Percentiles rank a stretch among this genome's conserved stretches.
phyloP scores from a whole-genome alignment of 2,888 invertebrate genomes.

The Hemicrepidius hirtus region DNA sequence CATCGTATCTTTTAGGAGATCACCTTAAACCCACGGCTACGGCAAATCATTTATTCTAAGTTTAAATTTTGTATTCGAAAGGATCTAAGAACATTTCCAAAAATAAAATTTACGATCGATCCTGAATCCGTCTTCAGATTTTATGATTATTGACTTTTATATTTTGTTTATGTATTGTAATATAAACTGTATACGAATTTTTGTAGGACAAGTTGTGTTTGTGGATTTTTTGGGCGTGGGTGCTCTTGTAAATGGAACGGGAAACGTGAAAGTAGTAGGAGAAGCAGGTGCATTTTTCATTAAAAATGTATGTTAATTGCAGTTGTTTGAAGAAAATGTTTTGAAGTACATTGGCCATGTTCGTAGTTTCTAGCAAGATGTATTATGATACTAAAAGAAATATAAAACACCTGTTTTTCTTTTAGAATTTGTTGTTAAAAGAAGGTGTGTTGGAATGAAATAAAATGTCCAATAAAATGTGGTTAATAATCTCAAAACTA shows the following conservation, averaged over 20 bases:
- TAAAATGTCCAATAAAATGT: not conserved
- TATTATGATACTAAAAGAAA: too few relatives aligned
- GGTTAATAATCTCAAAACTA: not conserved
- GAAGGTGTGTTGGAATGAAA: not conserved
- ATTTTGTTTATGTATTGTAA: slow-evolving; percentile 44
- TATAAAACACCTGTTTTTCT: too few relatives aligned
- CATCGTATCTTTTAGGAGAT: slow-evolving; percentile 78
- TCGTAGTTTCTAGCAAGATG: too few relatives aligned
- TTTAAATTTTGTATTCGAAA: slow-evolving; percentile 7
- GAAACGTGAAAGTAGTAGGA: slow-evolving; percentile 1
- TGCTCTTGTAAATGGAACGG: slow-evolving; percentile 13
- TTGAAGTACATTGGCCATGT: not conserved
- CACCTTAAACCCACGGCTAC: slow-evolving; percentile 77
- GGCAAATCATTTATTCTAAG: slow-evolving; percentile 79
- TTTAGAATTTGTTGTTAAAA: too few relatives aligned
- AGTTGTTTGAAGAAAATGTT: slow-evolving; percentile 5
- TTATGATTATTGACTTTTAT: slow-evolving; percentile 41
- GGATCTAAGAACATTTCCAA: slow-evolving; percentile 31
- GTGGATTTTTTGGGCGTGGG: slow-evolving; percentile 32
- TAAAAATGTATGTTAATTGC: slow-evolving; percentile 17
- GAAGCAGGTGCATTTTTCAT: slow-evolving; percentile 13
- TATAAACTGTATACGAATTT: slow-evolving; percentile 46
- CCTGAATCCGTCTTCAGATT: slow-evolving; percentile 44
- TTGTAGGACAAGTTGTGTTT: slow-evolving; percentile 24
- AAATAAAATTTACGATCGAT: slow-evolving; percentile 36